Evolutionary conservation across 2,888 invertebrate species (phyloP).

Genomic region (Cheiracanthium punctorium): DNA sequence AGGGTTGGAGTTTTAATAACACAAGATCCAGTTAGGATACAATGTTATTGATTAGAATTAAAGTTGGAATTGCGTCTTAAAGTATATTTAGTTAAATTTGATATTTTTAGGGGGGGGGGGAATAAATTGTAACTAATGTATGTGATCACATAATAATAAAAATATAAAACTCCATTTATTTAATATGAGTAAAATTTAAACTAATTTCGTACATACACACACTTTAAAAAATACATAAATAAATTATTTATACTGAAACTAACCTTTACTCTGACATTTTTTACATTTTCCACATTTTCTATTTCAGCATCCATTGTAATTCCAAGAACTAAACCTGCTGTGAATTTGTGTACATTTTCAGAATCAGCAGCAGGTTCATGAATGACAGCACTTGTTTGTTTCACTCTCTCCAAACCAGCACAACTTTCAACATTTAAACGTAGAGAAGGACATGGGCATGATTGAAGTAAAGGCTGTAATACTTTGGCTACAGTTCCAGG

Average conservation of each 20-base stretch:
- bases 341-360: constrained; percentile 90
- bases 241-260: not conserved
- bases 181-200: no score
- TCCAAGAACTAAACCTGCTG: constrained; percentile 92
- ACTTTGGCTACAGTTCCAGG: constrained; percentile 88
- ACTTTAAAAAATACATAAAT: no score
- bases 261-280: constrained; percentile 84
- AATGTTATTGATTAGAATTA: no score
- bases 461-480: constrained; percentile 82
- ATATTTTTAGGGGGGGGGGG: no score
- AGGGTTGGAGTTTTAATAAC: no score
- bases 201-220: no score
- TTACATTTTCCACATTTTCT: constrained; percentile 84
- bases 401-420: constrained; percentile 73
- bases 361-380: constrained; percentile 89
- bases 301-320: constrained; percentile 92
- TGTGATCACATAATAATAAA: not conserved
- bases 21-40: no score
- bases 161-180: not conserved
- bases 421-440: constrained; percentile 69
- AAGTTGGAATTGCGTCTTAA: no score
- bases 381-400: constrained; percentile 79
- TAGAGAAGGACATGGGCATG: constrained; percentile 66
- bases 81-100: no score
- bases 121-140: no score